These are phyloP conservation scores for Lagopus leucura DNA, from an alignment of 2,113 vertebrate genomes.

Conservation along the genomic window DNA sequence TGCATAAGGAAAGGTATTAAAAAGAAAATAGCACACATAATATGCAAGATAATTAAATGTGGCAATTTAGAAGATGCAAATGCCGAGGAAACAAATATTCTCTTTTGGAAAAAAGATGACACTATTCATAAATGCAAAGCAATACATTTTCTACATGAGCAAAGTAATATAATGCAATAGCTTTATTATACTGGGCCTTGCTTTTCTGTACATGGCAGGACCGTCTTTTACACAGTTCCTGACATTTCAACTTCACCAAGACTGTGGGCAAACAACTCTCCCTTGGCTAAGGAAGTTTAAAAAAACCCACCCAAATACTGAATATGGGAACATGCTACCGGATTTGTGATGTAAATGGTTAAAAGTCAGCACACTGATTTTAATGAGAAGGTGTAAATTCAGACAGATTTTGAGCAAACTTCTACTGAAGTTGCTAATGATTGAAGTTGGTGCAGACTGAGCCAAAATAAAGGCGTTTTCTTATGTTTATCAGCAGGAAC, in stretches of 20 bases:
- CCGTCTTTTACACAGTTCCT: background rate
- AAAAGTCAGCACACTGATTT: background rate
- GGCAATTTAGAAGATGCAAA: background rate
- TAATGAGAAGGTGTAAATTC: background rate
- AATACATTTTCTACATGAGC: background rate
- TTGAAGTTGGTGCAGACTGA: background rate
- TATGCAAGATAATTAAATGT: background rate
- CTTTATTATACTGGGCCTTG: background rate
- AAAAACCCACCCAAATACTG: fast-evolving
- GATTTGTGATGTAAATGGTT: background rate
- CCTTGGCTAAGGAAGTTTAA: background rate
- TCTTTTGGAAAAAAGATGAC: background rate
- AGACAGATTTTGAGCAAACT: background rate
- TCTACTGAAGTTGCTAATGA: background rate
- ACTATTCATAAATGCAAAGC: background rate
- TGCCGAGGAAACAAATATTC: background rate
- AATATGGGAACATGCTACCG: background rate
- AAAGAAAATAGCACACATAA: background rate
- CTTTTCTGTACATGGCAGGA: background rate
- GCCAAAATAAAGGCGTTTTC: background rate
- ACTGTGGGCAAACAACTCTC: background rate
- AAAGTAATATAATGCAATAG: background rate
- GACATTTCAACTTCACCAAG: background rate
- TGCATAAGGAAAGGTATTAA: background rate
- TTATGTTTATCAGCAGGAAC: background rate